These are phyloP conservation scores for Bembecia ichneumoniformis DNA, from an alignment of 2,888 invertebrate species.

Conservation along the genomic window DNA sequence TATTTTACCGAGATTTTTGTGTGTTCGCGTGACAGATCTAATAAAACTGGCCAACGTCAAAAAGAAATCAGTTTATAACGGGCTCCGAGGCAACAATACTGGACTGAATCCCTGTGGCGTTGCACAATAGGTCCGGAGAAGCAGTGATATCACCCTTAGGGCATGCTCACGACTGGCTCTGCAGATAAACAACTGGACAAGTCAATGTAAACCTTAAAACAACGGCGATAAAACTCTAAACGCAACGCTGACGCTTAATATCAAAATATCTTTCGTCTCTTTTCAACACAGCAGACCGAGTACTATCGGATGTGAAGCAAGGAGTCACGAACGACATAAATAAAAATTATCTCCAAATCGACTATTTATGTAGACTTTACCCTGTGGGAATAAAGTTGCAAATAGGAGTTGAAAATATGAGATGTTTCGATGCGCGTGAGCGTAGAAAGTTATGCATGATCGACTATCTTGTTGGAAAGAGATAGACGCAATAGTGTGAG, in stretches of 20 bases:
- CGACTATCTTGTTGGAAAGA: slow-evolving; percentile 6
- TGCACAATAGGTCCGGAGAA: slow-evolving; percentile 23
- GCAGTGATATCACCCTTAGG: slow-evolving; percentile 14
- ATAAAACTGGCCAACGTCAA: slow-evolving; percentile 14
- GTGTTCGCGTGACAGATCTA: slow-evolving; percentile 8
- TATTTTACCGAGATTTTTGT: slow-evolving; percentile 1
- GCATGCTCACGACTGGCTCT: slow-evolving; percentile 31
- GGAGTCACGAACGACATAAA: slow-evolving; percentile 66
- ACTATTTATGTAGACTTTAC: slow-evolving; percentile 22
- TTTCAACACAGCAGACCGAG: slow-evolving; percentile 45
- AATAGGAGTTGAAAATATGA: slow-evolving; percentile 12
- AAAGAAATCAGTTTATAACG: slow-evolving; percentile 23
- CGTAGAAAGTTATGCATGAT: slow-evolving; percentile 28
- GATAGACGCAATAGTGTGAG: slow-evolving; percentile 21
- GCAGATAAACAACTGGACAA: slow-evolving; percentile 11
- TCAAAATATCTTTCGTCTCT: slow-evolving; percentile 33
- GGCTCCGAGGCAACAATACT: slow-evolving; percentile 25
- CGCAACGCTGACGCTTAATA: not conserved
- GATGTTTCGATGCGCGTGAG: slow-evolving; percentile 48
- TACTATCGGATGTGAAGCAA: slow-evolving; percentile 40
- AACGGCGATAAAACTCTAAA: not conserved
- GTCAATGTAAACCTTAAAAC: slow-evolving; percentile 14
- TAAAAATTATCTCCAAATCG: slow-evolving; percentile 28
- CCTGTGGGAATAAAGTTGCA: slow-evolving; percentile 15
- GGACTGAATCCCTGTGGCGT: slow-evolving; percentile 34